Evolutionary conservation across 1,140 invertebrate genomes (phyloP).

Genomic region (Solenopsis fugax): DNA sequence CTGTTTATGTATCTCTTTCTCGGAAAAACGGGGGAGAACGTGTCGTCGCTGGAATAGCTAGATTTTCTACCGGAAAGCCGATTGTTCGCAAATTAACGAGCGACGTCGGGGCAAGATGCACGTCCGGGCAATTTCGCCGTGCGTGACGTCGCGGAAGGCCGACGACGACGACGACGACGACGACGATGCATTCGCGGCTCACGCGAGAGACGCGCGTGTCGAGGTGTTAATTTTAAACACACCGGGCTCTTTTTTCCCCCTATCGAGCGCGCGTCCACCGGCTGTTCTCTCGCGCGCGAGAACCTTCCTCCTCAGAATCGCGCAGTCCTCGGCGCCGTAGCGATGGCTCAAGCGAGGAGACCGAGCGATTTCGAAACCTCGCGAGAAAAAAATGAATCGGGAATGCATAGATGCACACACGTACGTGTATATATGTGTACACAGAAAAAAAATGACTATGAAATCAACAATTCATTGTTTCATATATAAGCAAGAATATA

Average conservation of each 20-base stretch:
- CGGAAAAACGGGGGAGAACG: background rate
- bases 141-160: constrained; percentile 44
- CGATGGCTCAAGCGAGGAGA: constrained; percentile 64
- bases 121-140: constrained; percentile 13
- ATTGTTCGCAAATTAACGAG: constrained; percentile 61
- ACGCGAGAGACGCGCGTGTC: constrained; percentile 66
- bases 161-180: constrained; percentile 29
- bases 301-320: constrained; percentile 47
- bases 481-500: no score
- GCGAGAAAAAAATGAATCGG: background rate
- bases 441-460: no score
- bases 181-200: constrained; percentile 47
- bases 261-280: constrained; percentile 57
- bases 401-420: constrained; percentile 17
- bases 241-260: constrained; percentile 55
- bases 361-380: constrained; percentile 52
- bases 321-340: background rate
- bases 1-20: background rate
- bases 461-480: no score
- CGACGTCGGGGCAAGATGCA: constrained; percentile 16
- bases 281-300: constrained; percentile 45
- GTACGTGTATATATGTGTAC: constrained; percentile 32
- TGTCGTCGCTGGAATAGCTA: background rate
- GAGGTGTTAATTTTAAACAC: constrained; percentile 77
- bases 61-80: constrained; percentile 34